phyloP scores from a whole-genome alignment of 2,113 vertebrate species.

The Calyptommatus sinebrachiatus region DNA sequence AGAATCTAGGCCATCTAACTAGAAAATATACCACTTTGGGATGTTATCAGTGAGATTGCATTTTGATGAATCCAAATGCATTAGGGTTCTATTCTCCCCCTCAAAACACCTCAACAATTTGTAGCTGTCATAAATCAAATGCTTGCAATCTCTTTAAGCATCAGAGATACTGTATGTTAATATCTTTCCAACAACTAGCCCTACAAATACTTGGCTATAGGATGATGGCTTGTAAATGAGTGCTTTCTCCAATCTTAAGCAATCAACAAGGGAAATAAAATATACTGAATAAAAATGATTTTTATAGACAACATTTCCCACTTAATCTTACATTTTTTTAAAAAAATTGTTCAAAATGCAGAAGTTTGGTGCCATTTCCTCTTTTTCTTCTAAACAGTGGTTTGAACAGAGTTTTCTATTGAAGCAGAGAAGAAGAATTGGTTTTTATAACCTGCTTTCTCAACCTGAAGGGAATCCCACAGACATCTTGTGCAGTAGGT shows the following conservation, averaged over 20 bases:
- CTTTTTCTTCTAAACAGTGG: background rate
- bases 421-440: background rate
- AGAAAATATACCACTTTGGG: slow-evolving; percentile 7
- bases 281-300: background rate
- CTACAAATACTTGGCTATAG: background rate
- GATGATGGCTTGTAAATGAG: slow-evolving; percentile 8
- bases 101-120: background rate
- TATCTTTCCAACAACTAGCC: background rate
- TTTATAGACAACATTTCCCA: background rate
- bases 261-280: slow-evolving; percentile 12
- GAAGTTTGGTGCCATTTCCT: background rate
- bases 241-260: background rate
- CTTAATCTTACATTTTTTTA: background rate
- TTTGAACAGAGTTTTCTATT: background rate
- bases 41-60: slow-evolving; percentile 9
- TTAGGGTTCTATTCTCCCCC: slow-evolving; percentile 2
- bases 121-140: slow-evolving; percentile 20
- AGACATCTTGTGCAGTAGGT: no score
- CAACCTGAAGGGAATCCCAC: no score
- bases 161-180: background rate
- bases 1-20: slow-evolving; percentile 12
- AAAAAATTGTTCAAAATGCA: background rate
- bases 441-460: background rate
- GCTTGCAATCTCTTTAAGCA: slow-evolving; percentile 14
- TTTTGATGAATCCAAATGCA: slow-evolving; percentile 2